Base-by-base conservation (phyloP, 2,797 vertebrate species). In the Malurus splendens region DNA sequence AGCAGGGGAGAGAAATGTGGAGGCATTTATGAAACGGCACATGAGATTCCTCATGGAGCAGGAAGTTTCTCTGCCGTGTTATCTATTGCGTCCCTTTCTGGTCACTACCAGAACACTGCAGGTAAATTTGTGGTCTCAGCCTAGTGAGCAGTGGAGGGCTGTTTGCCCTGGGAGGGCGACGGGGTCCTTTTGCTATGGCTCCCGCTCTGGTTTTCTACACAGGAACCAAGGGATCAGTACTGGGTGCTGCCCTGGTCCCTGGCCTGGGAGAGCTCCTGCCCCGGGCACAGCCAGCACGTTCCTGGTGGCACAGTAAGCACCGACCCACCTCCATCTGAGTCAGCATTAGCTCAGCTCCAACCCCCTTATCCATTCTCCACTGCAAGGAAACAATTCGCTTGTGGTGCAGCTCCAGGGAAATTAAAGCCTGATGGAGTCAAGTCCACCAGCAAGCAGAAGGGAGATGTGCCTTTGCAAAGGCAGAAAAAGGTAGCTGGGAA, bases 211-310 rank as follows among this genome's bases (percentile, higher is more conserved):
- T 74, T 83, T 77, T 87, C 10, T 12, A 18, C 54, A 19, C 7
- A 39, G 13, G 50, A 45, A 51, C 20, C 7, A 19, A 30, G 61
- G 50, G 23, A 70, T n/a, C 32, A 33, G 23, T 3, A 51, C 23
- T 17, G 18, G 32, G 52, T 48, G 44, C 44, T 83, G 16, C 18
- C 23, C 30, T 62, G 24, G 67, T 52, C n/a, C 25, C 41, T 42
- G 24, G 48, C 20, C 6, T 22, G 24, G 48, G 64, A 61, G 39
- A 3, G 2, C 18, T 55, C 45, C 45, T 24, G 15, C 38, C 44
- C 7, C 27, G 57, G 9, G 30, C 8, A 17, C 22, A 66, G 71
- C 6, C 57, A n/a, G 30, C 20, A 24, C 0, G 0, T 19, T 54
- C 6, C 9, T 67, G 23, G 64, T 67, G 18, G 84, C 71, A 78